Base-by-base conservation (phyloP, 1,140 invertebrate genomes). In the Trichonephila inaurata region DNA sequence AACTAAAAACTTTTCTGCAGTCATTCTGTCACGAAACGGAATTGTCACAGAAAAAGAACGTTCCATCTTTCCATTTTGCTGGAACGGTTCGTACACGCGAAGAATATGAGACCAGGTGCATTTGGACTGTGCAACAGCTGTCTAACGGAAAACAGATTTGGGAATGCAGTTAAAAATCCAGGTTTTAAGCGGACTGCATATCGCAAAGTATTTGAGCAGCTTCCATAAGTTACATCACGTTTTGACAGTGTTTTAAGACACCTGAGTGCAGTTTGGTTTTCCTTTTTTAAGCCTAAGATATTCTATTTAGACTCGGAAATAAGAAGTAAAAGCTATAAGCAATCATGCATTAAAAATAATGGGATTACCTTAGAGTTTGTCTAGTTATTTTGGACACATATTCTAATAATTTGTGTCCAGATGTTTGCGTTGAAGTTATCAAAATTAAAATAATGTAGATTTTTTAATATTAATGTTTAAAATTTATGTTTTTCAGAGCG, bases 101-200 rank as follows among this genome's bases (percentile, higher is more conserved):
- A 69, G 66, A 69, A 69, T 69, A 51, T 69, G 66, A n/a, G 66
- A 69, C 66, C 66, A 69, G 66, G 66, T 69, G 66, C 66, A 24
- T 69, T 69, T 69, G 66, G 24, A 69, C 66, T 21, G 24, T 69
- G 66, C 66, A 69, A 69, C 66, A 69, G 66, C 66, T 69, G 66
- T 24, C 66, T 69, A 69, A 69, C 66, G 66, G 66, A 69, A 69
- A 69, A 69, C n/a, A 69, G 66, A 69, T 28, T 69, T 69, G 66
- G 66, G 66, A 28, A 69, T 69, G 66, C 16, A 21, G 66, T 69
- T 66, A 14, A 69, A 69, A 69, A 69, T 69, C 66, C 66, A 69
- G 66, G 66, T 69, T 69, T 69, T 69, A 24, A 69, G 24, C 24
- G n/a, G 66, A 51, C 51, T 12, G 51, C 51, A 51, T 51, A 24